Conservation (phyloP, 2,797 vertebrate species). For the Enteromius trimaculatus region DNA sequence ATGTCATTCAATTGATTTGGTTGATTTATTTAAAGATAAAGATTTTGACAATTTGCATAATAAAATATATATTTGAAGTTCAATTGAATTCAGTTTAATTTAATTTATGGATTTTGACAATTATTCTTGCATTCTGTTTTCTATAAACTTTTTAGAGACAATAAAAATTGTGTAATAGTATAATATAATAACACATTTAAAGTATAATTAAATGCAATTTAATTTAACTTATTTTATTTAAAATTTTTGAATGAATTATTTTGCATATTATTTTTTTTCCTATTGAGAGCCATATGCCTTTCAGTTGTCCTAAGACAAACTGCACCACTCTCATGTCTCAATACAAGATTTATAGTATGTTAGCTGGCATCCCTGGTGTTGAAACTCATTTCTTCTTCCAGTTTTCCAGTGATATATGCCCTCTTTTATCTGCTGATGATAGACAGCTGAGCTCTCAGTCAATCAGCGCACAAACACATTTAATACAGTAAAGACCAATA, state of each 20-base stretch:
- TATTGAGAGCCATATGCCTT: background rate
- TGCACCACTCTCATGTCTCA: background rate
- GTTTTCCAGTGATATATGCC: constrained; percentile 64
- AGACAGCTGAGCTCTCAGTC: constrained; percentile 65
- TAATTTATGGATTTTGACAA: background rate
- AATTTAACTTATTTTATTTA: background rate
- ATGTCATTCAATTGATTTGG: too few species aligned
- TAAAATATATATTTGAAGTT: background rate
- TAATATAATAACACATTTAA: background rate
- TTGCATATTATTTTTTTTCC: background rate
- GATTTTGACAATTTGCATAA: too few species aligned
- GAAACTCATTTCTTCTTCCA: constrained; percentile 29
- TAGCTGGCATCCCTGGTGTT: constrained; percentile 4
- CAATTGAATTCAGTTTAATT: background rate
- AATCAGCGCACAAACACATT: constrained; percentile 18
- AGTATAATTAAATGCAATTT: background rate
- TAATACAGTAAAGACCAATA: background rate
- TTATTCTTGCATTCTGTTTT: background rate
- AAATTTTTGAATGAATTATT: background rate
- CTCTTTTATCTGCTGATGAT: constrained; percentile 63
- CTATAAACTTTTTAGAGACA: background rate
- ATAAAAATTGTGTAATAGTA: background rate
- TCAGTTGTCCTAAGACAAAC: background rate
- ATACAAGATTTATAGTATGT: background rate
- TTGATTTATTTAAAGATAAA: too few species aligned